phyloP scores from a whole-genome alignment of 2,797 vertebrate genomes.

The Clarias platycephalus region DNA sequence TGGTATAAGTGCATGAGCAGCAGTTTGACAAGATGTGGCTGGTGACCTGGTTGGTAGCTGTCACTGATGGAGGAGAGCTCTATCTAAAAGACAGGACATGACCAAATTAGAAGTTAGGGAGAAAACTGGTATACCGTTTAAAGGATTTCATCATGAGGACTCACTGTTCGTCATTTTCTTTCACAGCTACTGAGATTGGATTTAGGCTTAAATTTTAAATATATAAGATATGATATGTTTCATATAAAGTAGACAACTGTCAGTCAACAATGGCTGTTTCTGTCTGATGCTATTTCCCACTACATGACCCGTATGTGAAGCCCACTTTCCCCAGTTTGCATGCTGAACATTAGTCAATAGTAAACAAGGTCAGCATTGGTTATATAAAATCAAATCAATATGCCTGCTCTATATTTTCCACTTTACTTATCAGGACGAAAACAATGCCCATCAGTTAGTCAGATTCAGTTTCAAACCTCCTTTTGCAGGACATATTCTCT shows the following conservation, averaged over 20 bases:
- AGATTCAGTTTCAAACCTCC: not conserved
- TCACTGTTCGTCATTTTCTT: not conserved
- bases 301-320: conserved; percentile 4
- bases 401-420: conserved; percentile 14
- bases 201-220: not conserved
- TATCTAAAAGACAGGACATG: too few species aligned
- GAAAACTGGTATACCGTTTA: too few species aligned
- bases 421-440: not conserved
- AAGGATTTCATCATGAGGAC: not conserved
- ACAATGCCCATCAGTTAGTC: conserved; percentile 34
- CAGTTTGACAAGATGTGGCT: too few species aligned
- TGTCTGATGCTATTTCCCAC: not conserved
- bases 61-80: too few species aligned
- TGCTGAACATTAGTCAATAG: not conserved
- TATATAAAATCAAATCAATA: conserved; percentile 52
- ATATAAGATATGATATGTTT: not conserved
- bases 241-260: not conserved
- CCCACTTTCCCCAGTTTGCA: conserved; percentile 5
- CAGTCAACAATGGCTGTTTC: not conserved
- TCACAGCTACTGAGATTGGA: not conserved
- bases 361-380: conserved; percentile 39
- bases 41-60: too few species aligned
- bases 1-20: too few species aligned
- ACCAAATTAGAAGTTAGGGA: too few species aligned
- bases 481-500: not conserved